phyloP scores from a whole-genome alignment of 2,888 invertebrate genomes.

The Euproctis similis region DNA sequence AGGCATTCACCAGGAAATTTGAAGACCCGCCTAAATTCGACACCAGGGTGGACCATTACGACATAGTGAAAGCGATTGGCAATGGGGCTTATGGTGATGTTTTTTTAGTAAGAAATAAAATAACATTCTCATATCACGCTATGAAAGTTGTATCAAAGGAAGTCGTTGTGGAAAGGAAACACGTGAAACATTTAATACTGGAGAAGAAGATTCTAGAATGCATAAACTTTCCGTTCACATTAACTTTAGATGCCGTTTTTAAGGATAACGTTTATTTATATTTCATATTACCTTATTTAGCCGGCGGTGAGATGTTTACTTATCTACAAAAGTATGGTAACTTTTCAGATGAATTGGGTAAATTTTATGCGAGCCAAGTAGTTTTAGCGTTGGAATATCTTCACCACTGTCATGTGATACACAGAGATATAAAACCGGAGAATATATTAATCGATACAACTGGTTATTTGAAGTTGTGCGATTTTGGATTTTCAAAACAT shows the following conservation, averaged over 20 bases:
- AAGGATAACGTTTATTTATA: slow-evolving; percentile 91
- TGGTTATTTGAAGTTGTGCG: slow-evolving; percentile 89
- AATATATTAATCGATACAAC: slow-evolving; percentile 85
- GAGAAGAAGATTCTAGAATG: slow-evolving; percentile 92
- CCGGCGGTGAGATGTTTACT: slow-evolving; percentile 91
- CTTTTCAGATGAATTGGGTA: slow-evolving; percentile 83
- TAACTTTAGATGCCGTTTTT: slow-evolving; percentile 85
- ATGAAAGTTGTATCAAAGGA: slow-evolving; percentile 92
- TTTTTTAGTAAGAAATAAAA: slow-evolving; percentile 81
- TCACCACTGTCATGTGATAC: slow-evolving; percentile 88
- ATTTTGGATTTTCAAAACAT: slow-evolving; percentile 95
- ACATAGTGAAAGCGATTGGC: slow-evolving; percentile 85
- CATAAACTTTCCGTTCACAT: slow-evolving; percentile 89
- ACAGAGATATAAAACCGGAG: slow-evolving; percentile 94
- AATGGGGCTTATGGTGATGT: slow-evolving; percentile 94
- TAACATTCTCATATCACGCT: slow-evolving; percentile 81
- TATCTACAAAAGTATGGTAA: slow-evolving; percentile 78
- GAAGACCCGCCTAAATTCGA: slow-evolving; percentile 20
- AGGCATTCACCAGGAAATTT: slow-evolving; percentile 42
- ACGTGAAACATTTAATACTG: slow-evolving; percentile 89
- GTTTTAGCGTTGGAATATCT: slow-evolving; percentile 92
- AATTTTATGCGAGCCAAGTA: slow-evolving; percentile 94
- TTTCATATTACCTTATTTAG: slow-evolving; percentile 87
- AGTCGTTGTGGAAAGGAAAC: slow-evolving; percentile 89
- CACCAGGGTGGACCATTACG: slow-evolving; percentile 76